These are phyloP conservation scores for Calliphora vomitoria DNA, from an alignment of 2,888 invertebrate species.

Conservation along the genomic window DNA sequence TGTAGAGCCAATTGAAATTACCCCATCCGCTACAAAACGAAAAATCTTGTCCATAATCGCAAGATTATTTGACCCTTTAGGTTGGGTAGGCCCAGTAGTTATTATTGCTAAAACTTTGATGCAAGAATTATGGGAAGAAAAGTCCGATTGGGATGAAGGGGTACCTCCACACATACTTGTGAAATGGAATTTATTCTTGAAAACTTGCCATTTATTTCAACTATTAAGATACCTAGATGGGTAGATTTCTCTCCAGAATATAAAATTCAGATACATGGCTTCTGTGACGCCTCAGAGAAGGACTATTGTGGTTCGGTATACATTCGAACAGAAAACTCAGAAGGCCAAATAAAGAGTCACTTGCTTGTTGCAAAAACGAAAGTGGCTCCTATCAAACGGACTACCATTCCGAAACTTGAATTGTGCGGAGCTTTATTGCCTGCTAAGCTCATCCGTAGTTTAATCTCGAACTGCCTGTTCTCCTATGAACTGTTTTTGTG, in stretches of 20 bases:
- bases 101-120: constrained; percentile 43
- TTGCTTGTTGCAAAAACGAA: constrained; percentile 15
- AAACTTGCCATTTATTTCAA: constrained; percentile 4
- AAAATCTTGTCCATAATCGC: constrained; percentile 38
- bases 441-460: too few species aligned
- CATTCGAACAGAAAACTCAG: constrained; percentile 8
- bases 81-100: constrained; percentile 55
- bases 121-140: constrained; percentile 44
- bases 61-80: constrained; percentile 40
- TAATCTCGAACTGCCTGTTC: too few species aligned
- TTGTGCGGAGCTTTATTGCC: too few species aligned
- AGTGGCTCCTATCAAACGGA: constrained; percentile 31
- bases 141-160: constrained; percentile 28
- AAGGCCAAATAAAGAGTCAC: background rate
- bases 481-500: too few species aligned
- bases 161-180: background rate
- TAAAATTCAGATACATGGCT: constrained; percentile 26
- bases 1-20: background rate
- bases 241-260: background rate
- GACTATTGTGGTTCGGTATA: constrained; percentile 21
- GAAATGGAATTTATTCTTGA: constrained; percentile 17
- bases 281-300: constrained; percentile 33
- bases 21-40: constrained; percentile 28
- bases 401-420: constrained; percentile 34
- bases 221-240: constrained; percentile 1